Conservation (phyloP, 2,888 invertebrate genomes). For the Therioaphis trifolii region DNA sequence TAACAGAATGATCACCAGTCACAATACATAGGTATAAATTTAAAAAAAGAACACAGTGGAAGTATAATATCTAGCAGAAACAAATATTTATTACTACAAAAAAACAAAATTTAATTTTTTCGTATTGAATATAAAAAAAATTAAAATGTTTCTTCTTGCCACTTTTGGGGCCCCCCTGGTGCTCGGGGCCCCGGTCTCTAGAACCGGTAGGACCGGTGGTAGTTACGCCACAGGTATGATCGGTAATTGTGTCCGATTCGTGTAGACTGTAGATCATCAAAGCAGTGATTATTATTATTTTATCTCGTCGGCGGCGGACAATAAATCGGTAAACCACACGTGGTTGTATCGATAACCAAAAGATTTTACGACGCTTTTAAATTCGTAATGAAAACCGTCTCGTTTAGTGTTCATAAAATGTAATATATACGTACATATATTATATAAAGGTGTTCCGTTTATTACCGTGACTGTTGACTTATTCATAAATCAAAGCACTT, state of each 20-base stretch:
- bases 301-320: too few relatives aligned
- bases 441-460: too few relatives aligned
- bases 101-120: slow-evolving; percentile 13
- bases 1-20: too few relatives aligned
- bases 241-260: not conserved
- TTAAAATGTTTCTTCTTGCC: too few relatives aligned
- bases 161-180: too few relatives aligned
- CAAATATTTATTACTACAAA: not conserved
- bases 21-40: too few relatives aligned
- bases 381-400: not conserved
- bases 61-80: not conserved
- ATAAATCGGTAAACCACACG: not conserved
- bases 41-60: too few relatives aligned
- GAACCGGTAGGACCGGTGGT: too few relatives aligned
- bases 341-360: too few relatives aligned
- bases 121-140: not conserved
- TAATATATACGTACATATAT: not conserved
- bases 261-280: too few relatives aligned
- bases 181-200: too few relatives aligned
- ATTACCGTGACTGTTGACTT: not conserved
- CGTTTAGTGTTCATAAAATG: slow-evolving; percentile 10
- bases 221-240: too few relatives aligned
- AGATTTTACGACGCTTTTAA: not conserved
- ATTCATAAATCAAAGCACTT: not conserved
- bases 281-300: not conserved